Evolutionary conservation across 1,140 invertebrate genomes (phyloP).

Genomic region (Rhopalosiphum padi): DNA sequence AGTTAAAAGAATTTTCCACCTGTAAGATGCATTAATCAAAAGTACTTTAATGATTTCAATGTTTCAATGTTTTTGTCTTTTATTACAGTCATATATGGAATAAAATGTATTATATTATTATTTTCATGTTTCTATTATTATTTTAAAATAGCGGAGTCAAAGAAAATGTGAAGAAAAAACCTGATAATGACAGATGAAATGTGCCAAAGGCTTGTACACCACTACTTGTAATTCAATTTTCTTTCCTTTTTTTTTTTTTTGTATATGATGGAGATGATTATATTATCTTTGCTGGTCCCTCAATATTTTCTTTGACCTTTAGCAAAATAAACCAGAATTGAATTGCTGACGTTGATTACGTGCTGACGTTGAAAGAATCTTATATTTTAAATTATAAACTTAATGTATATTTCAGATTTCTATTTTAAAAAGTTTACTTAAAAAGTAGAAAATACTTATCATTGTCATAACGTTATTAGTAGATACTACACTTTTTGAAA

Average conservation of each 20-base stretch:
- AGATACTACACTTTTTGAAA: too few relatives aligned
- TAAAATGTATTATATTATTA: slow-evolving; percentile 21
- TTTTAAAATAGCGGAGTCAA: slow-evolving; percentile 18
- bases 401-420: not conserved
- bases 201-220: slow-evolving; percentile 35
- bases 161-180: slow-evolving; percentile 5
- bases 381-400: slow-evolving; percentile 6
- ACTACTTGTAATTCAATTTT: slow-evolving; percentile 38
- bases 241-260: not conserved
- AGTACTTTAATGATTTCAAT: not conserved
- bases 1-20: not conserved
- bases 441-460: not conserved
- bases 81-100: not conserved
- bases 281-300: slow-evolving; percentile 28
- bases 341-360: slow-evolving; percentile 26
- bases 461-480: too few relatives aligned
- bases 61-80: not conserved
- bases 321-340: slow-evolving; percentile 38
- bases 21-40: slow-evolving; percentile 20
- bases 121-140: slow-evolving; percentile 6
- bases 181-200: slow-evolving; percentile 48
- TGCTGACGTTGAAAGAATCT: slow-evolving; percentile 32
- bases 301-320: slow-evolving; percentile 38
- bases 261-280: slow-evolving; percentile 6
- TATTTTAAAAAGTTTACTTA: not conserved